Base-by-base conservation (phyloP, 1,140 invertebrate species). In the Brachystomella parvula region DNA sequence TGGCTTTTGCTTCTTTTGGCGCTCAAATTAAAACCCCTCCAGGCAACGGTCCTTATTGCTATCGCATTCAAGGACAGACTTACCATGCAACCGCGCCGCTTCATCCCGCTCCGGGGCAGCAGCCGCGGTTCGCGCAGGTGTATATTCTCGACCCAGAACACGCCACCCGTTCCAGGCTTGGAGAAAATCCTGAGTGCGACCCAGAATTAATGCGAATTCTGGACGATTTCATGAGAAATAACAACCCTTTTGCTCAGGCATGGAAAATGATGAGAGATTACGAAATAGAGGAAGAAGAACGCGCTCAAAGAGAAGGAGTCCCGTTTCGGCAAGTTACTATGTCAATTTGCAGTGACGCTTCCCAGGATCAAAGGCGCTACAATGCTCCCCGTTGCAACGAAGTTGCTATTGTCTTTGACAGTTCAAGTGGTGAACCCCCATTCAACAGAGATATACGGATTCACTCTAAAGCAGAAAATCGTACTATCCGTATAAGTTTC, bases 11-110 rank as follows among this genome's bases (percentile, higher is more conserved):
- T 35, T 77, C 74, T 15, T 71, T 76, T 49, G 74, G 73, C 49
- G 70, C 68, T 32, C 67, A 63, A 53, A 63, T 63, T 28, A 47
- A 47, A 1, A 29, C 57, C 3, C 44, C 31, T 17, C 35, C 59
- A 39, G 58, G 53, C 1, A 33, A 64, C 49, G 70, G 65, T 12
- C 64, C 70, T 1, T 73, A 73, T 32, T 72, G 72, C 28, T 77
- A 75, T 59, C 74, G 76, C 65, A 60, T 77, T 47, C 70, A 75
- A 64, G 76, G 76, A 9, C 73, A 76, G 67, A 66, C 77, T 0
- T 77, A 76, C 69, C 76, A 75, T 60, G 15, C 57, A 61, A 63
- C 67, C 63, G 30, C 63, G 47, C 12, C 68, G 2, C 31, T 69
- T 1, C 61, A 61, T 65, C 61, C 62, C 61, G 1, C 9, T n/a